Conservation (phyloP, 1,140 invertebrate genomes). For the Carcinoscorpius rotundicauda region DNA sequence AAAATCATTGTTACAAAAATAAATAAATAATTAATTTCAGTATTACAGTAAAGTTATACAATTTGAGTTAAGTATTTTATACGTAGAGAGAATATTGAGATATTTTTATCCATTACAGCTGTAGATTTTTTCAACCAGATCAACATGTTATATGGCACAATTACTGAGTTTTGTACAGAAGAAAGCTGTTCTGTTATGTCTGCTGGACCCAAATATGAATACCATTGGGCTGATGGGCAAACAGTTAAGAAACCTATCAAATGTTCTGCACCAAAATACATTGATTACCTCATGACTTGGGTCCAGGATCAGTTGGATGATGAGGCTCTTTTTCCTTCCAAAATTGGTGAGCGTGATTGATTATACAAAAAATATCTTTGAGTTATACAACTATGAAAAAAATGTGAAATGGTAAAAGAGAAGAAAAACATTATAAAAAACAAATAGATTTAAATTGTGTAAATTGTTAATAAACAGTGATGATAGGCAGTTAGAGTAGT, state of each 20-base stretch:
- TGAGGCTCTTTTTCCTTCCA: conserved; percentile 94
- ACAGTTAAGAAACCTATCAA: conserved; percentile 98
- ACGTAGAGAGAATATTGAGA: too few species aligned
- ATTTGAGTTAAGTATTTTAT: too few species aligned
- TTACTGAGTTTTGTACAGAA: conserved; percentile 97
- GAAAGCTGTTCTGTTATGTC: conserved; percentile 94
- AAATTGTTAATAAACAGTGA: conserved; percentile 8
- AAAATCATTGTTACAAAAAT: too few species aligned
- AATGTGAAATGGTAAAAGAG: too few species aligned
- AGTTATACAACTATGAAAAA: too few species aligned
- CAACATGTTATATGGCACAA: conserved; percentile 98
- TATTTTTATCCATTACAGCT: neutral
- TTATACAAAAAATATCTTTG: too few species aligned
- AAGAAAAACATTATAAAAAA: too few species aligned
- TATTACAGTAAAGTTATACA: too few species aligned
- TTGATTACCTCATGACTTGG: conserved; percentile 99
- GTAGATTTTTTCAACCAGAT: conserved; percentile 99
- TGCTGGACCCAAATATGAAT: conserved; percentile 93
- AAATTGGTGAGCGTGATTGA: conserved; percentile 60
- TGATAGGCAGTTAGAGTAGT: neutral
- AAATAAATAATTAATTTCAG: too few species aligned
- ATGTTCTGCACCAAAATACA: conserved; percentile 97
- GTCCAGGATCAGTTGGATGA: conserved; percentile 98
- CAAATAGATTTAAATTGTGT: neutral
- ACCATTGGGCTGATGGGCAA: conserved; percentile 98